phyloP scores from a whole-genome alignment of 1,140 invertebrate species.

The Pogonomyrmex californicus region DNA sequence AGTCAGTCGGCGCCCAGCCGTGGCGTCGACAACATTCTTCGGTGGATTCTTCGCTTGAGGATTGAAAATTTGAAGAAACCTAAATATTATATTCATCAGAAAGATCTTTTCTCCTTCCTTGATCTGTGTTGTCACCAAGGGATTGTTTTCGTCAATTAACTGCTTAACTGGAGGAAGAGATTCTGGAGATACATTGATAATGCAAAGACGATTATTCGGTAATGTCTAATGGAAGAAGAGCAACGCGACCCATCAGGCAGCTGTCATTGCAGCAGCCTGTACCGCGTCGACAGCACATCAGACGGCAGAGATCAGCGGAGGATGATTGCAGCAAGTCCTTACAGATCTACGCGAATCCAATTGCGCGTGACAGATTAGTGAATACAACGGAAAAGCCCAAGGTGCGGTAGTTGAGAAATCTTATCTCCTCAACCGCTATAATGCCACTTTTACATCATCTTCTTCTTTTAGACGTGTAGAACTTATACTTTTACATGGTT shows the following conservation, averaged over 20 bases:
- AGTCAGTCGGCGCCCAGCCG: constrained; percentile 81
- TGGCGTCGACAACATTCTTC: constrained; percentile 68
- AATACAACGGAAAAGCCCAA: constrained; percentile 70
- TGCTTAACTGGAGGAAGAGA: neutral
- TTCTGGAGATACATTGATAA: neutral
- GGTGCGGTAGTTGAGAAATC: constrained; percentile 30
- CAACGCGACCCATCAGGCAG: constrained; percentile 78
- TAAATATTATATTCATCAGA: constrained; percentile 8
- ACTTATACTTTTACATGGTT: neutral
- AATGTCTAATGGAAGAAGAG: constrained; percentile 66
- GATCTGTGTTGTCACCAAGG: neutral
- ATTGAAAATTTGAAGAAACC: neutral
- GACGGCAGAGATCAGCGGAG: constrained; percentile 83
- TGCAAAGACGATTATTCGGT: neutral
- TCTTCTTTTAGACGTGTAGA: neutral
- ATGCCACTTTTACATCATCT: neutral
- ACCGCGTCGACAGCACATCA: constrained; percentile 76
- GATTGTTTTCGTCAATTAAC: neutral
- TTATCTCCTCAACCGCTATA: neutral
- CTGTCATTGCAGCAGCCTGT: constrained; percentile 81
- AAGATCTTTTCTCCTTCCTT: neutral
- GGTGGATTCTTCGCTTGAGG: neutral
- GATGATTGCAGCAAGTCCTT: constrained; percentile 76
- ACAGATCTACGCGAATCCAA: constrained; percentile 69
- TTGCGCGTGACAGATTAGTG: constrained; percentile 50